A percentile compares a stretch with the other conserved stretches of the same genome.
Conservation (phyloP, 1,140 invertebrate genomes). For the Mamestra configurata region DNA sequence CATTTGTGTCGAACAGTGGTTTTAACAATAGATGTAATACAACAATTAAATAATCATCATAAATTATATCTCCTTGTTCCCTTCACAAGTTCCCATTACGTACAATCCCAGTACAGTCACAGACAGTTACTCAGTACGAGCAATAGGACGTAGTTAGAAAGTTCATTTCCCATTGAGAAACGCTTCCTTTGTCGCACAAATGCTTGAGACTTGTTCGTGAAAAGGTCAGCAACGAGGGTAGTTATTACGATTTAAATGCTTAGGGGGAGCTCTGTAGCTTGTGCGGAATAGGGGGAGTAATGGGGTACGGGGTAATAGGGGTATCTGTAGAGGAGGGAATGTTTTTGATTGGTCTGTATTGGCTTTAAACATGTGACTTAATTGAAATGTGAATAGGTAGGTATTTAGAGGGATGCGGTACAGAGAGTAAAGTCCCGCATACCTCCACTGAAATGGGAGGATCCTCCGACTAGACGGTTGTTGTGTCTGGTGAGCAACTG, state of each 20-base stretch:
- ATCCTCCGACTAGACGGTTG: too few relatives aligned
- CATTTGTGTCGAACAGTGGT: too few relatives aligned
- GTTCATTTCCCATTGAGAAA: conserved; percentile 32
- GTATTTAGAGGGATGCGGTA: too few relatives aligned
- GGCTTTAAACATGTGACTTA: too few relatives aligned
- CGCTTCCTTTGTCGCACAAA: conserved; percentile 28
- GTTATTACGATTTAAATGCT: conserved; percentile 7
- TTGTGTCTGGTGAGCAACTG: too few relatives aligned
- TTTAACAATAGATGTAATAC: too few relatives aligned
- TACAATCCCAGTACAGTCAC: neutral
- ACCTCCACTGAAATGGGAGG: too few relatives aligned
- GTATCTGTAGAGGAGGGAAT: neutral
- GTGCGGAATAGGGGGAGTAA: neutral
- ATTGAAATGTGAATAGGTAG: too few relatives aligned
- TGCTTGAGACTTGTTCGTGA: conserved; percentile 5
- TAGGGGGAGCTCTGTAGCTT: neutral
- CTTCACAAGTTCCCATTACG: too few relatives aligned
- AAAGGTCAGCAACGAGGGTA: conserved; percentile 2
- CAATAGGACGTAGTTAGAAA: conserved; percentile 8
- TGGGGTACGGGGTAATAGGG: neutral
- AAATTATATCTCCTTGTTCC: too few relatives aligned
- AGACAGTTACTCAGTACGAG: neutral
- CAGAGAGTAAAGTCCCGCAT: too few relatives aligned
- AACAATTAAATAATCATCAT: too few relatives aligned
- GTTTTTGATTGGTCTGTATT: neutral